Percentiles rank a stretch among this genome's conserved stretches.
phyloP scores from a whole-genome alignment of 1,140 invertebrate genomes.

The Brachionus rubens region DNA sequence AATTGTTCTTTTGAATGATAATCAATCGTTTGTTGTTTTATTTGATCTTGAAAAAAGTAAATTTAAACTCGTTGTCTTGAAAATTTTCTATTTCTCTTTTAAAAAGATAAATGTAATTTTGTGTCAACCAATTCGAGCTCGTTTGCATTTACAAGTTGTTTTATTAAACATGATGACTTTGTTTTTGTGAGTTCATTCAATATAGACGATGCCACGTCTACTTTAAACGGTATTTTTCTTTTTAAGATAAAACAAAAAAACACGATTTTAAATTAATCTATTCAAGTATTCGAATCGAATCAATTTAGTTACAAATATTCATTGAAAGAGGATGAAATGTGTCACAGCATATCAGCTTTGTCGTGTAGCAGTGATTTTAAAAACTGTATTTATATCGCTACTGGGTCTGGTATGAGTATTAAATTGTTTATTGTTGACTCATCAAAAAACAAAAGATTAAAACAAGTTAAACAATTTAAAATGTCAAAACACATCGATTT shows the following conservation, averaged over 20 bases:
- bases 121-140: background rate
- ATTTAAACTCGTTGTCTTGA: too few species aligned
- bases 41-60: conserved; percentile 2
- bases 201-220: conserved; percentile 15
- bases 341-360: background rate
- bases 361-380: background rate
- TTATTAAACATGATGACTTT: background rate
- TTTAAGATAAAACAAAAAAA: background rate
- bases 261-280: background rate
- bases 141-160: conserved; percentile 19
- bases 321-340: background rate
- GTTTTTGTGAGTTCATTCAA: conserved; percentile 38
- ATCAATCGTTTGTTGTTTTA: conserved; percentile 3
- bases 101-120: background rate
- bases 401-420: background rate
- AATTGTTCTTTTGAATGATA: conserved; percentile 21
- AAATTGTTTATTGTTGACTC: background rate
- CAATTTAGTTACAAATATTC: background rate
- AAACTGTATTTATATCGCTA: background rate
- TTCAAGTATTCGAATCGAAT: background rate
- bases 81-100: conserved; percentile 5
- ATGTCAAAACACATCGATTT: background rate
- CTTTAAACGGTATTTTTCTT: background rate
- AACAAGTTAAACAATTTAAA: conserved; percentile 16
- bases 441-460: background rate